phyloP scores from a whole-genome alignment of 2,888 invertebrate genomes.

The Serripes groenlandicus region DNA sequence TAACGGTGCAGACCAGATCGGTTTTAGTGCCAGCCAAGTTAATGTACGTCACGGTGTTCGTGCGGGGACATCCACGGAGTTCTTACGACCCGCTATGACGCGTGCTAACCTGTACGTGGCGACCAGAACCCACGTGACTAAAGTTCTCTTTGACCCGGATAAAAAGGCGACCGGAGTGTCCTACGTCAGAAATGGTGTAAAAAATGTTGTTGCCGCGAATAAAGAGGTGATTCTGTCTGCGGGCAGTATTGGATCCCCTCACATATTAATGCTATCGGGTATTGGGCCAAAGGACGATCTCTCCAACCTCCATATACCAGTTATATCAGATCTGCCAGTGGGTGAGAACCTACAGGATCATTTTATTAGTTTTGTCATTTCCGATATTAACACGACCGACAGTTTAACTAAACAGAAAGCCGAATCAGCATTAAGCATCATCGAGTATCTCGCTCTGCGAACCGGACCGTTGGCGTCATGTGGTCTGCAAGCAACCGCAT shows the following conservation, averaged over 20 bases:
- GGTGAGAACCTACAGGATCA: constrained; percentile 82
- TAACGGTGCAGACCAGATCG: constrained; percentile 11
- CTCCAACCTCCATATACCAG: constrained; percentile 78
- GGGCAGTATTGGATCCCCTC: constrained; percentile 84
- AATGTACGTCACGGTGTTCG: constrained; percentile 73
- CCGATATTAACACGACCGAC: neutral
- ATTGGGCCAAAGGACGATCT: constrained; percentile 84
- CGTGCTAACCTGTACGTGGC: constrained; percentile 75
- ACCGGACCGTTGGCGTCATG: constrained; percentile 27
- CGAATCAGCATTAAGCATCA: neutral
- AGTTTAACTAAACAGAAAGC: no score
- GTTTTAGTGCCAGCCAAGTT: constrained; percentile 24
- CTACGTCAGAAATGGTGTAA: constrained; percentile 64
- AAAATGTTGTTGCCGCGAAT: constrained; percentile 59
- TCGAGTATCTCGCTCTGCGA: constrained; percentile 36
- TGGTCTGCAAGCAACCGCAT: constrained; percentile 3
- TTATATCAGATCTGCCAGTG: constrained; percentile 80
- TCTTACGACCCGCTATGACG: constrained; percentile 75
- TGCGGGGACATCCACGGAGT: constrained; percentile 79
- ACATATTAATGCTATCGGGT: constrained; percentile 84
- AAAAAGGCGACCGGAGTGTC: constrained; percentile 73
- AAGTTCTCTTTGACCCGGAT: constrained; percentile 69
- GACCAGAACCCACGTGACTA: constrained; percentile 68
- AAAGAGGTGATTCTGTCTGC: constrained; percentile 82
- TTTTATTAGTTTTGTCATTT: constrained; percentile 40